phyloP scores from a whole-genome alignment of 2,888 invertebrate species.

The Lumbricus terrestris region DNA sequence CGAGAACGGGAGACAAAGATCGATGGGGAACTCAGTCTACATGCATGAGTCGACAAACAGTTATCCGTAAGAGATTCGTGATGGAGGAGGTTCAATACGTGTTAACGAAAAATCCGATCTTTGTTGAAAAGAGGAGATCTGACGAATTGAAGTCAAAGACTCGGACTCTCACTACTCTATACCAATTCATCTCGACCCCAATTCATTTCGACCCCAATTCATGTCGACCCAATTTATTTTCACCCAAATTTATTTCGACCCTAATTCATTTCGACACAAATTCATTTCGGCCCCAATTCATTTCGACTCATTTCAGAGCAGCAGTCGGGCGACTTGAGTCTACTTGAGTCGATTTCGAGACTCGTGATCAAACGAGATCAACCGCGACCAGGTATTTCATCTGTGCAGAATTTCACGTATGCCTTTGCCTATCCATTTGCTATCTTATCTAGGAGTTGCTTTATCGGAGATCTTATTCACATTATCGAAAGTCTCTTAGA shows the following conservation, averaged over 20 bases:
- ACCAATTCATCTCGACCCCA: too few relatives aligned
- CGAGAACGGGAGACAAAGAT: not conserved
- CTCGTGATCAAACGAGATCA: not conserved
- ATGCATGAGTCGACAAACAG: not conserved
- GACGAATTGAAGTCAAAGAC: not conserved
- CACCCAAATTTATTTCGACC: too few relatives aligned
- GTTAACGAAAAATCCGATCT: not conserved
- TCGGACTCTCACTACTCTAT: too few relatives aligned
- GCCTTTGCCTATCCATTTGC: not conserved
- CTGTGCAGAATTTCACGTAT: not conserved
- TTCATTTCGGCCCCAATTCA: too few relatives aligned
- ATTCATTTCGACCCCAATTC: too few relatives aligned
- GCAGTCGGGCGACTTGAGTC: not conserved
- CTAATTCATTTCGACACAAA: too few relatives aligned
- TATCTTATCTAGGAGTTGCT: not conserved
- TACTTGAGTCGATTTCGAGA: not conserved
- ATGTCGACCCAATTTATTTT: too few relatives aligned
- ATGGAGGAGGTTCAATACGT: not conserved
- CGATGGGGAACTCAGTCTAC: too few relatives aligned
- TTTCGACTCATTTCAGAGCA: not conserved
- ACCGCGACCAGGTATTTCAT: not conserved
- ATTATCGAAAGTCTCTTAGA: too few relatives aligned
- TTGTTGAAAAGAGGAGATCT: not conserved
- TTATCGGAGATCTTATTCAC: too few relatives aligned
- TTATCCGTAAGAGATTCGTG: not conserved